phyloP scores from a whole-genome alignment of 1,140 invertebrate species.

The Orius insidiosus region DNA sequence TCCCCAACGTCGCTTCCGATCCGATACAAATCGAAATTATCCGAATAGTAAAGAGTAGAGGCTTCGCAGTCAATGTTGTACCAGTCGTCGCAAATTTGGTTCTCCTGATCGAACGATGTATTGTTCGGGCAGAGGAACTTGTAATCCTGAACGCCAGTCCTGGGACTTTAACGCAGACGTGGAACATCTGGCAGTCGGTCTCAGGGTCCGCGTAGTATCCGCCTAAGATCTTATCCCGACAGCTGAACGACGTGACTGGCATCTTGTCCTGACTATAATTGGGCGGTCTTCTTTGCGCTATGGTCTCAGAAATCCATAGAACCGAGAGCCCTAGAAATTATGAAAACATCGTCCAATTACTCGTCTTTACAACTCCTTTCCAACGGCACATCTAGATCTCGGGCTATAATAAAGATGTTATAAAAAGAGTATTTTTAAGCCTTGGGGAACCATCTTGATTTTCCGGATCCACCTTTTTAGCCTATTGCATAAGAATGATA shows the following conservation, averaged over 20 bases:
- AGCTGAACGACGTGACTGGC: conserved; percentile 71
- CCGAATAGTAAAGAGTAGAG: conserved; percentile 58
- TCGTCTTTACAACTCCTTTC: too few species aligned
- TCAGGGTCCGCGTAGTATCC: conserved; percentile 83
- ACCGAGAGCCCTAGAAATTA: too few species aligned
- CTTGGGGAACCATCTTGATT: too few species aligned
- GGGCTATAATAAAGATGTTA: too few species aligned
- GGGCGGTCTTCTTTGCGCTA: conserved; percentile 29
- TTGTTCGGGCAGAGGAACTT: conserved; percentile 81
- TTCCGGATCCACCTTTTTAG: too few species aligned
- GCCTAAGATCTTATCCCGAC: conserved; percentile 70
- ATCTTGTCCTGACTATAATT: conserved; percentile 61
- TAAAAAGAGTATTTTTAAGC: too few species aligned
- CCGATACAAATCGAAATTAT: conserved; percentile 68
- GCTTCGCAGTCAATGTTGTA: conserved; percentile 71
- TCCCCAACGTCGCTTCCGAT: conserved; percentile 26
- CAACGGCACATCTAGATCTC: too few species aligned
- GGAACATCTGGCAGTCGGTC: conserved; percentile 82
- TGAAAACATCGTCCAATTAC: too few species aligned
- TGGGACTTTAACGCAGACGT: conserved; percentile 69
- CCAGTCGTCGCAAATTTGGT: conserved; percentile 81
- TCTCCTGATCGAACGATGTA: conserved; percentile 81
- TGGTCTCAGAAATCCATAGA: not conserved
- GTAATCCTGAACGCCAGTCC: conserved; percentile 58
- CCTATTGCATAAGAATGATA: too few species aligned